phyloP scores from a whole-genome alignment of 2,113 vertebrate genomes.

The Parus major region DNA sequence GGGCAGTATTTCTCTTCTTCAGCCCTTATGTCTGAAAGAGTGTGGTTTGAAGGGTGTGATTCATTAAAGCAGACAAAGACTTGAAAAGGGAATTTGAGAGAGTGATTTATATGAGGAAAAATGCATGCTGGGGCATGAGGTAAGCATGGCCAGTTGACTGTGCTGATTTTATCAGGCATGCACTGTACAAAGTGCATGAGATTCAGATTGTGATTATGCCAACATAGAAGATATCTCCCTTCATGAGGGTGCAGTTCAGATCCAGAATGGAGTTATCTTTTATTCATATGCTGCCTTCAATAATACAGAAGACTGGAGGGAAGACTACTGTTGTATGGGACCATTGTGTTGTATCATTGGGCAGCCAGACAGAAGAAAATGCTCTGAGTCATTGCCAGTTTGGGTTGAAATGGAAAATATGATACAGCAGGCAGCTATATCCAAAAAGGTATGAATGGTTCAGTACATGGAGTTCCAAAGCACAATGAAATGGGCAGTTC shows the following conservation, averaged over 20 bases:
- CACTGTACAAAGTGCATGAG: background rate
- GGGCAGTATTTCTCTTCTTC: background rate
- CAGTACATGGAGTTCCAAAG: background rate
- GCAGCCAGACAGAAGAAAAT: background rate
- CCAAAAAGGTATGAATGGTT: background rate
- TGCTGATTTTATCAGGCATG: conserved; percentile 4
- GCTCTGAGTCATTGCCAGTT: background rate
- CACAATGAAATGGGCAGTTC: background rate
- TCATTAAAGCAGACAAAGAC: background rate
- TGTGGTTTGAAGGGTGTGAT: background rate
- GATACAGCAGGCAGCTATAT: background rate
- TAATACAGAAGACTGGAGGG: background rate
- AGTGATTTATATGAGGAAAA: background rate
- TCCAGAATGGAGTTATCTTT: background rate
- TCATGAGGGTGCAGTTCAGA: background rate
- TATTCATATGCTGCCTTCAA: background rate
- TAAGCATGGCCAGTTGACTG: background rate
- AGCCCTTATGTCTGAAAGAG: background rate
- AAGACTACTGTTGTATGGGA: background rate
- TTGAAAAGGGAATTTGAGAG: background rate
- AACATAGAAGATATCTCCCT: background rate
- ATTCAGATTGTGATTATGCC: background rate
- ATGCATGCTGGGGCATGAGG: background rate
- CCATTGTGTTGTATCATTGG: background rate
- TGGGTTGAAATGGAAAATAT: conserved; percentile 17